These are phyloP conservation scores for Bambusicola thoracicus DNA, from an alignment of 2,113 vertebrate genomes.

Conservation along the genomic window DNA sequence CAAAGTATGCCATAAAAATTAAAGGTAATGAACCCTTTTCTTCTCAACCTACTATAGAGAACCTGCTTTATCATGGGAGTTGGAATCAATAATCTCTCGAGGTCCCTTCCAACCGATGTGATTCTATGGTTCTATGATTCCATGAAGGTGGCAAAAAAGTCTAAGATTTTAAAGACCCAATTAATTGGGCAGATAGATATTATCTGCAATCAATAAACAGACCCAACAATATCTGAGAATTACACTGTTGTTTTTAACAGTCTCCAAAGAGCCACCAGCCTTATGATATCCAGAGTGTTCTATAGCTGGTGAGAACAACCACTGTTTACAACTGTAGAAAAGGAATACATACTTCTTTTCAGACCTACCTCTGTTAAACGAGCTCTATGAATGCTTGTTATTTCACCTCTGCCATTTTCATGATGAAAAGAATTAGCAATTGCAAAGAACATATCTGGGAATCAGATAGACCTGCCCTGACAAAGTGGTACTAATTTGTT, in stretches of 20 bases:
- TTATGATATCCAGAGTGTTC: not conserved
- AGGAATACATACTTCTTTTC: conserved; percentile 19
- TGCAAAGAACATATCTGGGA: conserved; percentile 58
- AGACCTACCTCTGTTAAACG: conserved; percentile 40
- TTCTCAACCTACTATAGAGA: no score
- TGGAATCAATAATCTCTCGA: no score
- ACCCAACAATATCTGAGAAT: not conserved
- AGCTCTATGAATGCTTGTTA: conserved; percentile 60
- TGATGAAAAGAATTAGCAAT: conserved; percentile 76
- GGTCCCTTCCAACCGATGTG: no score
- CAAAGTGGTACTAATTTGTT: conserved; percentile 69
- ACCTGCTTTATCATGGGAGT: no score
- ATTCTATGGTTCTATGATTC: no score
- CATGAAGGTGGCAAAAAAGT: not conserved
- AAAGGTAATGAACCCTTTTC: not conserved
- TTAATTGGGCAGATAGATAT: not conserved
- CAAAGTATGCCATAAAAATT: not conserved
- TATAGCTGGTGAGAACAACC: not conserved
- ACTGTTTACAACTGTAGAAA: not conserved
- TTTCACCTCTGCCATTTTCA: conserved; percentile 74
- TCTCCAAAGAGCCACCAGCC: not conserved
- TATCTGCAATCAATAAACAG: not conserved
- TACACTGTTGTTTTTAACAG: no score
- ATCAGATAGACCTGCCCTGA: conserved; percentile 67
- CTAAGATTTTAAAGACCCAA: not conserved